Percentiles rank a stretch among this genome's conserved stretches.
Evolutionary conservation across 1,140 invertebrate genomes (phyloP).

Genomic region (Ganaspis sp.): DNA sequence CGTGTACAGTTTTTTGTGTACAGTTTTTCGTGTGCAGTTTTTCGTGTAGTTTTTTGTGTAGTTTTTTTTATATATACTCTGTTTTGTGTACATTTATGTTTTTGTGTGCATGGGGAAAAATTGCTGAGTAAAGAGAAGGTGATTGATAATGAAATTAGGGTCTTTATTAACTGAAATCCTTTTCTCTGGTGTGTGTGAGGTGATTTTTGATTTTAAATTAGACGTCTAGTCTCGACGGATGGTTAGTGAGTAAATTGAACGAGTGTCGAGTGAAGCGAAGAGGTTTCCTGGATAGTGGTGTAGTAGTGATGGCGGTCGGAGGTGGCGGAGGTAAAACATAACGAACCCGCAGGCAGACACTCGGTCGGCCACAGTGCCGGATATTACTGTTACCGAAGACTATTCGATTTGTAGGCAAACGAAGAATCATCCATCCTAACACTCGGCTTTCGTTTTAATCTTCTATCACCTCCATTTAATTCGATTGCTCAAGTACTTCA

Average conservation of each 20-base stretch:
- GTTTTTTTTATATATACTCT: too few relatives aligned
- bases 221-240: neutral
- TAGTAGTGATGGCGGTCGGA: constrained; percentile 32
- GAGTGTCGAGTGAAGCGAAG: constrained; percentile 41
- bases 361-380: constrained; percentile 55
- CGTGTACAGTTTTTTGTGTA: too few relatives aligned
- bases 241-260: constrained; percentile 51
- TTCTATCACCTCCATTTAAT: neutral
- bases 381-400: constrained; percentile 67
- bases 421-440: constrained; percentile 50
- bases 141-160: too few relatives aligned
- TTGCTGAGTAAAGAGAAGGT: too few relatives aligned
- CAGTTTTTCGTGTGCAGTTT: too few relatives aligned
- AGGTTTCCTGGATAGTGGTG: constrained; percentile 17
- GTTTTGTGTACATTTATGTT: too few relatives aligned
- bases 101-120: too few relatives aligned
- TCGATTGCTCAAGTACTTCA: neutral
- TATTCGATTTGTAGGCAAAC: constrained; percentile 65
- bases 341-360: constrained; percentile 56
- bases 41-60: too few relatives aligned
- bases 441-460: neutral
- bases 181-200: neutral
- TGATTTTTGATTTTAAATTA: neutral
- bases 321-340: constrained; percentile 56
- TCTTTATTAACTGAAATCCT: neutral